Evolutionary conservation across 2,113 vertebrate species (phyloP).

Genomic region (Turnix velox): DNA sequence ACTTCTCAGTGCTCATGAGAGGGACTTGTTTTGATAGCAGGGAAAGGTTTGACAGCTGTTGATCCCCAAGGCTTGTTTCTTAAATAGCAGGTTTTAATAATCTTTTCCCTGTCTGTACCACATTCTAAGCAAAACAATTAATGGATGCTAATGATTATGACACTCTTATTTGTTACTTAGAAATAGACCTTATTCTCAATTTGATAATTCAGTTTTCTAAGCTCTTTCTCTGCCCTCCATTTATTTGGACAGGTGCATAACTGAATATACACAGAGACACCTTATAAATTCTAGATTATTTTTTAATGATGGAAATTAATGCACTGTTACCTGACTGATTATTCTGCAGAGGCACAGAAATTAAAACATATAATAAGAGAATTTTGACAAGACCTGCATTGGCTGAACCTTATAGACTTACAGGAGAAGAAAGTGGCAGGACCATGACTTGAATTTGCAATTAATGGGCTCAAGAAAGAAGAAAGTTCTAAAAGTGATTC

Average conservation of each 20-base stretch:
- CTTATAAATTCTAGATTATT: background rate
- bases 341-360: background rate
- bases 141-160: background rate
- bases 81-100: background rate
- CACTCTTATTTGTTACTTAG: background rate
- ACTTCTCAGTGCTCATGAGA: background rate
- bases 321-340: background rate
- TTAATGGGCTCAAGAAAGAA: background rate
- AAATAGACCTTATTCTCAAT: background rate
- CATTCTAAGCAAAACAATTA: background rate
- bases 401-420: background rate
- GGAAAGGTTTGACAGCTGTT: background rate
- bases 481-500: background rate
- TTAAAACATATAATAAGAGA: background rate
- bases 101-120: background rate
- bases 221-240: background rate
- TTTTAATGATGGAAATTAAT: background rate
- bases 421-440: background rate
- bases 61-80: background rate
- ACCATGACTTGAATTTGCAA: background rate
- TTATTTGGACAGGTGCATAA: background rate
- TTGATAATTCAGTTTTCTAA: background rate
- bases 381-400: background rate
- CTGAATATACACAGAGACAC: background rate
- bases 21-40: background rate